These are phyloP conservation scores for Crotalus viridis DNA, from an alignment of 2,113 vertebrate species.

Conservation along the genomic window DNA sequence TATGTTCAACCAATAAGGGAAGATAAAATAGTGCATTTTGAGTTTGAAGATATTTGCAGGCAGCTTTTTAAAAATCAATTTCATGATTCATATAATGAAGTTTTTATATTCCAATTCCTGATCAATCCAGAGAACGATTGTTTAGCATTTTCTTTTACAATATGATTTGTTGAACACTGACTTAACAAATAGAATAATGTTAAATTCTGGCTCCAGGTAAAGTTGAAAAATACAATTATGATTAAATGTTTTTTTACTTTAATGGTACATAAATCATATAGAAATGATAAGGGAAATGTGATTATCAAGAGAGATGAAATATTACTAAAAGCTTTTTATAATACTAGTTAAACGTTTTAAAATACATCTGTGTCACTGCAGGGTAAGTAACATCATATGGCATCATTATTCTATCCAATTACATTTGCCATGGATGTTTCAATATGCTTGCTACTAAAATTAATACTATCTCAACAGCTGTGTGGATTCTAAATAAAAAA, in stretches of 20 bases:
- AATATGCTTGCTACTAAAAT: not conserved
- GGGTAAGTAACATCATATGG: not conserved
- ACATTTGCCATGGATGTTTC: not conserved
- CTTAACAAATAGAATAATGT: not conserved
- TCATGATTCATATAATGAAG: not conserved
- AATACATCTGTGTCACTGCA: not conserved
- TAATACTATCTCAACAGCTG: not conserved
- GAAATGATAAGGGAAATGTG: not conserved
- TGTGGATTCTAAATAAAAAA: not conserved
- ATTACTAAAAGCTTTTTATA: not conserved
- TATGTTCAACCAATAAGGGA: not conserved
- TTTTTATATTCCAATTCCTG: not conserved
- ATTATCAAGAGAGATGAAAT: slow-evolving; percentile 8
- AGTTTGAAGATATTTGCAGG: not conserved
- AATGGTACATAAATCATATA: not conserved
- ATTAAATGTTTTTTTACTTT: not conserved
- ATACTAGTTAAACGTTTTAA: not conserved
- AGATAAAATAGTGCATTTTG: not conserved
- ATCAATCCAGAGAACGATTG: not conserved
- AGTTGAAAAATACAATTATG: not conserved
- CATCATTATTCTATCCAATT: not conserved
- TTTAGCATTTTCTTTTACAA: not conserved
- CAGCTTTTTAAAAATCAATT: not conserved
- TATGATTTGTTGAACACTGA: not conserved
- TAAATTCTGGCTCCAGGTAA: not conserved